A percentile compares a stretch with the other conserved stretches of the same genome.
These are phyloP conservation scores for Microctenopoma lineatum DNA, from an alignment of 2,797 vertebrate genomes.

Conservation along the genomic window DNA sequence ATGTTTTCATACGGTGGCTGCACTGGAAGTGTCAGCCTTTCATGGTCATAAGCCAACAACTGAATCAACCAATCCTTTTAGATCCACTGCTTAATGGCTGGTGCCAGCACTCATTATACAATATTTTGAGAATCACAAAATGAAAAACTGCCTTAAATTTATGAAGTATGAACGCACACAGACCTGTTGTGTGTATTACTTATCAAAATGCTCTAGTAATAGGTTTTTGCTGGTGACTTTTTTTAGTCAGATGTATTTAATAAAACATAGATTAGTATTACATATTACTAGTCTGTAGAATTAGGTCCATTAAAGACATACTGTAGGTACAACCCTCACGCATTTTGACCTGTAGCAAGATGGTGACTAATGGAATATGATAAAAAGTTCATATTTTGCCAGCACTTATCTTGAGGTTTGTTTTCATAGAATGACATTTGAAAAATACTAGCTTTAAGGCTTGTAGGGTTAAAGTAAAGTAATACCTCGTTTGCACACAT, in stretches of 20 bases:
- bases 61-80: conserved; percentile 41
- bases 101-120: conserved; percentile 40
- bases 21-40: conserved; percentile 19
- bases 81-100: conserved; percentile 25
- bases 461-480: not conserved
- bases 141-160: conserved; percentile 17
- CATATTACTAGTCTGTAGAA: conserved; percentile 1
- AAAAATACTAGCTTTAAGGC: too few species aligned
- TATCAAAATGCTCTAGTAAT: not conserved
- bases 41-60: conserved; percentile 44
- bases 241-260: not conserved
- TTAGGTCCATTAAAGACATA: not conserved
- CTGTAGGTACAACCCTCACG: not conserved
- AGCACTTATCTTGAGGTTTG: conserved; percentile 8
- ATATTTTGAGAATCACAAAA: conserved; percentile 27
- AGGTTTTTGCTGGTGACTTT: conserved; percentile 11
- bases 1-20: conserved; percentile 19
- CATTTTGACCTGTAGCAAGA: conserved; percentile 3
- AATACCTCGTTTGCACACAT: not conserved
- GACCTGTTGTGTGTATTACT: conserved; percentile 12
- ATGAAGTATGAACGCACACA: conserved; percentile 16
- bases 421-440: conserved; percentile 37
- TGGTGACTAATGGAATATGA: conserved; percentile 27
- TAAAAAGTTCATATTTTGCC: conserved; percentile 24
- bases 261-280: not conserved